Percentiles rank a stretch among this genome's conserved stretches.
phyloP scores from a whole-genome alignment of 2,113 vertebrate genomes.

The Xiphias gladius region DNA sequence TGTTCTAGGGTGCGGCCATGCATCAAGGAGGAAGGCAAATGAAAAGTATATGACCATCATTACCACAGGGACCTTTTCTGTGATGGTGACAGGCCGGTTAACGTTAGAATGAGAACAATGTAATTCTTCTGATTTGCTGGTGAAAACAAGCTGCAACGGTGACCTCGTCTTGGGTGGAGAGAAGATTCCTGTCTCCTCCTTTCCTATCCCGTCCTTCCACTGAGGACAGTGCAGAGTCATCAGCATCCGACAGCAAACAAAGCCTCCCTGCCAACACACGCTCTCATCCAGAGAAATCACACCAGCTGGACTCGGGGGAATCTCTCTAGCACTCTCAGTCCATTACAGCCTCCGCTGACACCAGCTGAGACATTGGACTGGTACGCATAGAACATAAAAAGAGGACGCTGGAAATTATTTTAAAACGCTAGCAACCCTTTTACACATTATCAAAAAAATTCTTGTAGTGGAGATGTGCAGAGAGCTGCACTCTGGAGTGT shows the following conservation, averaged over 20 bases:
- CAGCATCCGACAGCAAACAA: conserved; percentile 42
- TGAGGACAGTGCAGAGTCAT: conserved; percentile 36
- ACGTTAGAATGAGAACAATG: conserved; percentile 35
- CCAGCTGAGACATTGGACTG: conserved; percentile 44
- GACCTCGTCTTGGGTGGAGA: conserved; percentile 30
- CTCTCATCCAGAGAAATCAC: conserved; percentile 45
- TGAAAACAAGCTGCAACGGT: not conserved
- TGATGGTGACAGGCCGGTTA: not conserved
- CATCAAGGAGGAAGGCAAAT: conserved; percentile 24
- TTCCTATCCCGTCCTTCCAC: conserved; percentile 3
- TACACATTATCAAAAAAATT: conserved; percentile 1
- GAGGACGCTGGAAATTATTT: not conserved
- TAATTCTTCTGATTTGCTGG: conserved; percentile 37
- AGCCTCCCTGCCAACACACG: conserved; percentile 43
- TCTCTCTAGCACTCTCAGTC: conserved; percentile 45
- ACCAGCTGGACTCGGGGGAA: conserved; percentile 53
- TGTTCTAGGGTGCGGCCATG: conserved; percentile 28
- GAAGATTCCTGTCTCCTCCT: conserved; percentile 8
- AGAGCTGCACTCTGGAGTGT: not conserved
- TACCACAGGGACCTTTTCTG: conserved; percentile 21
- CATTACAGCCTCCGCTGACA: conserved; percentile 47
- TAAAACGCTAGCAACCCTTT: conserved; percentile 7
- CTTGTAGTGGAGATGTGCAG: not conserved
- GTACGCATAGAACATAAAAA: conserved; percentile 12
- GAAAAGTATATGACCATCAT: conserved; percentile 17